phyloP scores from a whole-genome alignment of 1,140 invertebrate genomes.

The Heliconius eleuchia region DNA sequence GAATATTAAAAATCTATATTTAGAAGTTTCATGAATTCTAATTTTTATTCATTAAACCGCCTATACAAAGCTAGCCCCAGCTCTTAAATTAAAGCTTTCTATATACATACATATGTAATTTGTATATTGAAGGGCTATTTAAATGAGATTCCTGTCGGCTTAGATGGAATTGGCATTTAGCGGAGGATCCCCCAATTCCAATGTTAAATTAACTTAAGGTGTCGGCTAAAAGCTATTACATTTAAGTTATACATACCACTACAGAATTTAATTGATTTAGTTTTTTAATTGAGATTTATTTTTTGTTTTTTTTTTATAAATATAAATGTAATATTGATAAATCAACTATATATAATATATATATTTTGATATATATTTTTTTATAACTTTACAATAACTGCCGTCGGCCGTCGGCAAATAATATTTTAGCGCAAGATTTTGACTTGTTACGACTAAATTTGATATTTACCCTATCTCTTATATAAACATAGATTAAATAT shows the following conservation, averaged over 20 bases:
- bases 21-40: not conserved
- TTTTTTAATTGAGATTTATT: not conserved
- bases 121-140: constrained; percentile 37
- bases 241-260: constrained; percentile 2
- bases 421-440: not conserved
- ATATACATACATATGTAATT: not conserved
- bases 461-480: not conserved
- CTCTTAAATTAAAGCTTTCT: constrained; percentile 13
- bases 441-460: not conserved
- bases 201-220: constrained; percentile 51
- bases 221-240: constrained; percentile 32
- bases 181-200: constrained; percentile 48
- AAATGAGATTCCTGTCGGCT: constrained; percentile 55
- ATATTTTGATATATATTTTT: not conserved
- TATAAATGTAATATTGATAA: too few relatives aligned
- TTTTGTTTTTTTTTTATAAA: not conserved
- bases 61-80: not conserved
- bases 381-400: not conserved
- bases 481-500: too few relatives aligned
- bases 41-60: not conserved
- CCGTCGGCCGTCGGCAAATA: constrained; percentile 43
- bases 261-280: not conserved
- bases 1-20: not conserved
- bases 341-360: too few relatives aligned
- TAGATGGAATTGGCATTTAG: constrained; percentile 55